Conservation (phyloP, 30 jellyfish, hydroid and myxozoan genomes). For the Aurelia sp. region DNA sequence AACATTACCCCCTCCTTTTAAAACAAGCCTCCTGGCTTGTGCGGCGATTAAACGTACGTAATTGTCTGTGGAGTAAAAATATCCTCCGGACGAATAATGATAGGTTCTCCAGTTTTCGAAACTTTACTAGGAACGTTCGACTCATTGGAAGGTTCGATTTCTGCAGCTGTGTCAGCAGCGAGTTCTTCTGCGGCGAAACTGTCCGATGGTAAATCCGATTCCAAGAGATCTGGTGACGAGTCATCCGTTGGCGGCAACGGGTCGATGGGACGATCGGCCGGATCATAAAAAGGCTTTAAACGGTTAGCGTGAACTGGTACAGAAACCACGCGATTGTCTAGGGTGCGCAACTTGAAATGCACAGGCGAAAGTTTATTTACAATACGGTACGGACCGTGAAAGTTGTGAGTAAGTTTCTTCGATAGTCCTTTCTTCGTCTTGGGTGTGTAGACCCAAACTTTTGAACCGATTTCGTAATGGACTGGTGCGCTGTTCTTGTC, state of each 20-base stretch:
- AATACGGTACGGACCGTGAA: not conserved
- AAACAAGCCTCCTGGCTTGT: conserved; percentile 12
- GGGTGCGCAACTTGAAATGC: conserved; percentile 23
- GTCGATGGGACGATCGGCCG: too few relatives aligned
- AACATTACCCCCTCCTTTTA: conserved; percentile 52
- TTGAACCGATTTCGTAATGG: too few relatives aligned
- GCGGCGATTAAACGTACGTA: not conserved
- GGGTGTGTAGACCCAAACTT: too few relatives aligned
- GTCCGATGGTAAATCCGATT: not conserved
- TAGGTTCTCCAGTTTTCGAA: not conserved
- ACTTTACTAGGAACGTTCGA: not conserved
- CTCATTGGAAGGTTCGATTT: not conserved
- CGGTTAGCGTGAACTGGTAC: too few relatives aligned
- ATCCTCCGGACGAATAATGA: conserved; percentile 28
- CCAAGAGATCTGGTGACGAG: conserved; percentile 4
- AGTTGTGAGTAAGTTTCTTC: too few relatives aligned
- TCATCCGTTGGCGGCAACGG: not conserved
- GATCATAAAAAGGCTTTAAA: too few relatives aligned
- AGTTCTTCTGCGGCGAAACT: not conserved
- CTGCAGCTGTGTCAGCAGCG: not conserved
- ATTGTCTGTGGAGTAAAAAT: not conserved
- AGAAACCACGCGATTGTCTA: conserved; percentile 16
- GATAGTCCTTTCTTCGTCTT: too few relatives aligned
- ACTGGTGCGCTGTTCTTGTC: conserved; percentile 26
- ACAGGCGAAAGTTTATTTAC: conserved; percentile 41